These are phyloP conservation scores for Euphysa ruthae DNA, from an alignment of 30 jellyfish, hydroid and myxozoan species.

Conservation along the genomic window DNA sequence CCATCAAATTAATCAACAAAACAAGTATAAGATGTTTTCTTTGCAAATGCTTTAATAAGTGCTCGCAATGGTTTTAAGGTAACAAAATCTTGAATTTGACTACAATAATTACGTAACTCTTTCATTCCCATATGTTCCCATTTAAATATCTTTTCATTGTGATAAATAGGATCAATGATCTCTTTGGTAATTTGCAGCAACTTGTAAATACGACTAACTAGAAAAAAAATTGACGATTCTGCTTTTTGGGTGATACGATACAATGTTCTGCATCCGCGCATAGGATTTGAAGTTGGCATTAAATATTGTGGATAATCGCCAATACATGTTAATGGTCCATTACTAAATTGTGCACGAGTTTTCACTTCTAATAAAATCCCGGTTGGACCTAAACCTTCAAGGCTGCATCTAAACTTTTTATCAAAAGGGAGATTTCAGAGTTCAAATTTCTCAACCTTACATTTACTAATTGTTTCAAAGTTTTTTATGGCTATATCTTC, in stretches of 20 bases:
- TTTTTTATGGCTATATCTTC: not conserved
- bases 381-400: no score
- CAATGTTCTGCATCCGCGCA: slow-evolving; percentile 11
- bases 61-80: not conserved
- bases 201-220: not conserved
- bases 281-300: not conserved
- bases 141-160: not conserved
- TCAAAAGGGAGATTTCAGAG: no score
- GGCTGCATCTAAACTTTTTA: no score
- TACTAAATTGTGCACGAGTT: not conserved
- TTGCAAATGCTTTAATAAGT: not conserved
- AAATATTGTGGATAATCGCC: not conserved
- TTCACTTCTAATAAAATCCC: not conserved
- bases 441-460: not conserved
- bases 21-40: not conserved
- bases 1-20: not conserved
- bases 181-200: slow-evolving; percentile 1
- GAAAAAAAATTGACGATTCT: not conserved
- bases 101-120: not conserved
- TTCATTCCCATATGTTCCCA: slow-evolving; percentile 1
- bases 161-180: not conserved
- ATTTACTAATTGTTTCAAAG: not conserved
- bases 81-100: not conserved
- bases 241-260: not conserved
- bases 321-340: not conserved